Conservation (phyloP, 2,888 invertebrate genomes). For the Lasioglossum leucozonium region DNA sequence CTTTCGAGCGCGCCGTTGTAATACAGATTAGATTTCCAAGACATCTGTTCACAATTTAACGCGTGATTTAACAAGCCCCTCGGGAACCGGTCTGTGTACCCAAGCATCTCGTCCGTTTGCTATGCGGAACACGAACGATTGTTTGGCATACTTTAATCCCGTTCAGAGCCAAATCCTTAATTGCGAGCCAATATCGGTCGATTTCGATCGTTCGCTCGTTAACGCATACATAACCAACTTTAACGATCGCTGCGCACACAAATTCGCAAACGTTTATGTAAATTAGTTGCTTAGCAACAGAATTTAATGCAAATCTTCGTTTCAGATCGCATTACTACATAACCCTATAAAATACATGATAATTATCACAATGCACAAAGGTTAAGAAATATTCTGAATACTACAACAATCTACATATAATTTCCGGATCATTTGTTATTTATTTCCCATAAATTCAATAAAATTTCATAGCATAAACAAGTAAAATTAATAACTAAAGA, state of each 20-base stretch:
- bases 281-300: background rate
- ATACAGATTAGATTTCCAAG: constrained; percentile 67
- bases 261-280: background rate
- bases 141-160: constrained; percentile 64
- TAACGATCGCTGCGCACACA: background rate
- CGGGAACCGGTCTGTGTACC: constrained; percentile 38
- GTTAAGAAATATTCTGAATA: background rate
- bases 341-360: background rate
- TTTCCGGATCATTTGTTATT: background rate
- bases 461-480: background rate
- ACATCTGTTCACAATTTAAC: constrained; percentile 57
- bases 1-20: constrained; percentile 61
- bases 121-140: constrained; percentile 48
- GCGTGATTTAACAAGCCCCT: constrained; percentile 52
- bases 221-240: constrained; percentile 9
- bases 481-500: background rate
- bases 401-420: background rate
- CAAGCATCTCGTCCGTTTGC: constrained; percentile 34
- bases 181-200: constrained; percentile 53
- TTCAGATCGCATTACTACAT: background rate
- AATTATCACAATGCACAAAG: background rate
- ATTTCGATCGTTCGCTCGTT: constrained; percentile 30
- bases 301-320: background rate
- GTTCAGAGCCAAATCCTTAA: constrained; percentile 53
- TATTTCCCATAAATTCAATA: background rate